Evolutionary conservation across 2,888 invertebrate genomes (phyloP), one percentile per base, ranked within the genome.

Genomic region (Bugulina stolonifera): DNA sequence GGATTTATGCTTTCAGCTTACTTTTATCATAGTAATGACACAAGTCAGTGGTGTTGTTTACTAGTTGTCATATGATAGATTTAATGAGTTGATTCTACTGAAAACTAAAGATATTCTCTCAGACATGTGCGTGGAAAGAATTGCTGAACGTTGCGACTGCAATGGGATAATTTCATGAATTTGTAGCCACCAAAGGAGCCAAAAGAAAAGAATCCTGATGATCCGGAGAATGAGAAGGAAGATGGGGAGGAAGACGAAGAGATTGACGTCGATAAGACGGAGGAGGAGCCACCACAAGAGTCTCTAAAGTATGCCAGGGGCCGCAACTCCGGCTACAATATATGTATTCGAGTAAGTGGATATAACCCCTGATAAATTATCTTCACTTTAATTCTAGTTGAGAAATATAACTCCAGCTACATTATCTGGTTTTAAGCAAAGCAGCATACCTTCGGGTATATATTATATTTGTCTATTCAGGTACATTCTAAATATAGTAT

Each of bases 321-420:
- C 2, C 78, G 94, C 73, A 91, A 91, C 58, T 94, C 95, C 0
- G 91, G 93, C 0, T 97, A 97, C 81, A 89, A 91, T 54, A 89
- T 95, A 76, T 95, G 95, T 79, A 87, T 90, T 72, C 91, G 90
- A 82, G 92, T 93, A 1, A 43, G 43, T 43, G 18, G 43, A 10
- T 43, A 43, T n/a, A n/a, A n/a, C n/a, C n/a, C n/a, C n/a, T n/a
- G n/a, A n/a, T n/a, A n/a, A n/a, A n/a, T n/a, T n/a, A n/a, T n/a
- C n/a, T n/a, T n/a, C n/a, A n/a, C n/a, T n/a, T n/a, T n/a, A n/a
- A n/a, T n/a, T n/a, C n/a, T n/a, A n/a, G n/a, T n/a, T n/a, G n/a
- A n/a, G n/a, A n/a, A n/a, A n/a, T n/a, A n/a, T n/a, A n/a, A n/a
- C n/a, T n/a, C n/a, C n/a, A n/a, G n/a, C n/a, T n/a, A n/a, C n/a